Conservation (phyloP, 2,888 invertebrate genomes). For the Strigamia crassipes region DNA sequence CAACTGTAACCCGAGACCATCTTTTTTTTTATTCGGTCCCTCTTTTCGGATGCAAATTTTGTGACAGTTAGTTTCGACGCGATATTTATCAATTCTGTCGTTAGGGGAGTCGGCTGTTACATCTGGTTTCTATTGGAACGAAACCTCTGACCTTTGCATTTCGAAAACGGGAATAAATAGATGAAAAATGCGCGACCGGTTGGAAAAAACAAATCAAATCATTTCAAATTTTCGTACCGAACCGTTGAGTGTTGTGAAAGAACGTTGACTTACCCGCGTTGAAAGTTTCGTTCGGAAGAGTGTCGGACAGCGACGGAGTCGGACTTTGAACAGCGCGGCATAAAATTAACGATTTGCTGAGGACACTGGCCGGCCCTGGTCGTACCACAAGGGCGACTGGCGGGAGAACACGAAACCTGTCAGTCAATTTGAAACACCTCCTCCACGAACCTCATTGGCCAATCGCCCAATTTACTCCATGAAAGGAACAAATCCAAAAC, state of each 20-base stretch:
- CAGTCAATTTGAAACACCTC: constrained; percentile 51
- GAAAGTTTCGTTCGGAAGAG: background rate
- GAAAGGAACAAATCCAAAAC: too few relatives aligned
- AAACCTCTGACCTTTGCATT: background rate
- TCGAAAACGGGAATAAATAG: background rate
- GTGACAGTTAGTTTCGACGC: too few relatives aligned
- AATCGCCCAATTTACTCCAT: background rate
- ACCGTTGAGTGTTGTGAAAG: background rate
- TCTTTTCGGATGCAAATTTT: too few relatives aligned
- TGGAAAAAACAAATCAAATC: background rate
- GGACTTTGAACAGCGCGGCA: background rate
- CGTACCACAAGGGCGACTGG: constrained; percentile 4
- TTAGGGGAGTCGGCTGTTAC: background rate
- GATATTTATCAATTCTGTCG: background rate
- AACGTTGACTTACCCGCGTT: background rate
- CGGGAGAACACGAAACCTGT: background rate
- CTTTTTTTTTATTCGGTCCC: too few relatives aligned
- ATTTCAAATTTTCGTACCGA: too few relatives aligned
- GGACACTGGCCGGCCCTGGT: background rate
- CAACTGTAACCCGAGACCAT: too few relatives aligned
- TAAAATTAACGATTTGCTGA: background rate
- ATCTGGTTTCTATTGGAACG: background rate
- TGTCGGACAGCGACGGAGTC: too few relatives aligned
- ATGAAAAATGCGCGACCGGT: background rate
- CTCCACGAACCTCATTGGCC: background rate